phyloP scores from a whole-genome alignment of 2,113 vertebrate species.

The Heterotilapia buettikoferi region DNA sequence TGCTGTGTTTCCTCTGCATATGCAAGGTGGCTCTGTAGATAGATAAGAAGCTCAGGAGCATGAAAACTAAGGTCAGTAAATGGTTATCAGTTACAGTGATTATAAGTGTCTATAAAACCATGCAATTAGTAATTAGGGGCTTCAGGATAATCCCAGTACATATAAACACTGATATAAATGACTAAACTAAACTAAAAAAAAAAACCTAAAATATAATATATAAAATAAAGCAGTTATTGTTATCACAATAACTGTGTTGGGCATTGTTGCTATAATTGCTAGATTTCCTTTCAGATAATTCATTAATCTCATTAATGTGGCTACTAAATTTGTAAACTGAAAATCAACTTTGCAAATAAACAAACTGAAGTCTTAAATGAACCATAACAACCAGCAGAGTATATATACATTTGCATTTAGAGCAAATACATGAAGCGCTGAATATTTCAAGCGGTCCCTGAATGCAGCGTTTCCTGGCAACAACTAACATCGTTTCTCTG shows the following conservation, averaged over 20 bases:
- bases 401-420: accelerated
- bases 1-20: background rate
- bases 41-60: background rate
- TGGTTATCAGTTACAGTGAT: background rate
- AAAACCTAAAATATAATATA: background rate
- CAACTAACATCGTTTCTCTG: background rate
- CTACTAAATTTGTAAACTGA: accelerated
- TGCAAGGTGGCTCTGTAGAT: background rate
- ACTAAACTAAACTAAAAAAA: background rate
- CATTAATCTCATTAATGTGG: accelerated
- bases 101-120: background rate
- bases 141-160: background rate
- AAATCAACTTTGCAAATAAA: background rate
- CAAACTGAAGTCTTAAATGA: background rate
- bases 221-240: accelerated
- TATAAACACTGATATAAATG: background rate
- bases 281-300: background rate
- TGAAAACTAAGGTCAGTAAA: background rate
- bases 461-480: background rate
- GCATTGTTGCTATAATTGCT: background rate
- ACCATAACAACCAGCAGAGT: background rate
- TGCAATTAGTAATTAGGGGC: background rate
- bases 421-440: accelerated
- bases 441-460: background rate
- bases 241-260: background rate